phyloP scores from a whole-genome alignment of 2,113 vertebrate species.

The Esox niger region DNA sequence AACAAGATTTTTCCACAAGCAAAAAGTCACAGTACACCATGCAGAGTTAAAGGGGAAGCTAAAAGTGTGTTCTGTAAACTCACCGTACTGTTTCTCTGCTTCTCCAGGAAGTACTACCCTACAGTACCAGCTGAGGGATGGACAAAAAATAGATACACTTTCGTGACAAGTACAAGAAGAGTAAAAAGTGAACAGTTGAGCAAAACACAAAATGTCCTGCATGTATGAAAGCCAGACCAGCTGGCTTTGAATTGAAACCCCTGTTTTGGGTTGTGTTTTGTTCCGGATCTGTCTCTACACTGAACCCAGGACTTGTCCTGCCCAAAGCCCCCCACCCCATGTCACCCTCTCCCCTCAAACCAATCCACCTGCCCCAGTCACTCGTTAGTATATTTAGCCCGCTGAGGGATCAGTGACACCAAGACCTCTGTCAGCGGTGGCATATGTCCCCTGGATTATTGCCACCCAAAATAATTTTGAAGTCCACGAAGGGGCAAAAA shows the following conservation, averaged over 20 bases:
- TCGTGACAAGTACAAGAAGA: slow-evolving; percentile 67
- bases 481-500: slow-evolving; percentile 77
- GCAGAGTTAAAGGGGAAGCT: slow-evolving; percentile 32
- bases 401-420: slow-evolving; percentile 88
- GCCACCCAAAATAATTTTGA: slow-evolving; percentile 60
- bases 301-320: slow-evolving; percentile 78
- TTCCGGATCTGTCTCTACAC: slow-evolving; percentile 81
- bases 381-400: slow-evolving; percentile 93
- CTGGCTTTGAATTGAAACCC: slow-evolving; percentile 99
- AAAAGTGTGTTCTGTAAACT: slow-evolving; percentile 76
- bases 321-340: slow-evolving; percentile 57
- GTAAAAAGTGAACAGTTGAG: slow-evolving; percentile 25
- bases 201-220: slow-evolving; percentile 66
- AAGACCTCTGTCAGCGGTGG: slow-evolving; percentile 90
- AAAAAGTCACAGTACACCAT: slow-evolving; percentile 36
- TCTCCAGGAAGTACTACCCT: slow-evolving; percentile 93
- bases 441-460: slow-evolving; percentile 73
- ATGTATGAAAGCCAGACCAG: slow-evolving; percentile 98
- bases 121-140: slow-evolving; percentile 93
- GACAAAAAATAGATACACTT: slow-evolving; percentile 36
- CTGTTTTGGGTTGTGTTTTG: slow-evolving; percentile 85
- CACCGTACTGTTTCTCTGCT: slow-evolving; percentile 85
- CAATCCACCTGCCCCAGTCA: slow-evolving; percentile 89
- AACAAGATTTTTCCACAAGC: slow-evolving; percentile 44
- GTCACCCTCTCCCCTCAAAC: slow-evolving; percentile 61